Base-by-base conservation (phyloP, 2,113 vertebrate species). In the Cheirogaleus medius region DNA sequence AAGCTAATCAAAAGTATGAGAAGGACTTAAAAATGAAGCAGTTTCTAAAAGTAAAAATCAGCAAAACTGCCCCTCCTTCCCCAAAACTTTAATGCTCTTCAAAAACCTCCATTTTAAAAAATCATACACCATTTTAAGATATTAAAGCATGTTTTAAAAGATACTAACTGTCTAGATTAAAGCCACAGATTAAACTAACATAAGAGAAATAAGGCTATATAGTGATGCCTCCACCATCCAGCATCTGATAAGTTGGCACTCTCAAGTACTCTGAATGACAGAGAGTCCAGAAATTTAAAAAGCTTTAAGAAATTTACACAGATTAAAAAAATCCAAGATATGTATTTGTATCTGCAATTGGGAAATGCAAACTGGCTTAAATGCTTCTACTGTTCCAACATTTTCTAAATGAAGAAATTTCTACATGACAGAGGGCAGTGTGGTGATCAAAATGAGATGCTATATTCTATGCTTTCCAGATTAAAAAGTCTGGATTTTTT, bases 1-100 rank as follows among this genome's bases (percentile, higher is more conserved):
- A 97, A 97, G 80, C 58, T 90, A 93, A 95, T 97, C 97, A 96
- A 97, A 97, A 97, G 93, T 91, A 89, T 6, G 20, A 97, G 77
- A 87, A 52, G 37, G 58, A 84, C 94, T 96, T 82, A 82, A 68
- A 90, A 91, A 96, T 52, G 93, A 90, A 95, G 86, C 93, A n/a
- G 58, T 66, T 91, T 86, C 90, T 95, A 71, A 94, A 96, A 97
- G 95, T 78, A 80, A 93, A 95, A 94, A 95, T 89, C 89, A 97
- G 92, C 90, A 95, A 88, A 95, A 90, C 34, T n/a, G 23, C 44
- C 84, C 87, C 52, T 94, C 52, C 12, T 92, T 63, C 15, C 49
- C 69, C 27, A n/a, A 76, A 96, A 71, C 25, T 39, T 88, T 34
- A 60, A 37, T 10, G 39, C 13, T 21, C 74, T 78, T 66, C 6